Conservation (phyloP, 2,113 vertebrate genomes). For the Cheilinus undulatus region DNA sequence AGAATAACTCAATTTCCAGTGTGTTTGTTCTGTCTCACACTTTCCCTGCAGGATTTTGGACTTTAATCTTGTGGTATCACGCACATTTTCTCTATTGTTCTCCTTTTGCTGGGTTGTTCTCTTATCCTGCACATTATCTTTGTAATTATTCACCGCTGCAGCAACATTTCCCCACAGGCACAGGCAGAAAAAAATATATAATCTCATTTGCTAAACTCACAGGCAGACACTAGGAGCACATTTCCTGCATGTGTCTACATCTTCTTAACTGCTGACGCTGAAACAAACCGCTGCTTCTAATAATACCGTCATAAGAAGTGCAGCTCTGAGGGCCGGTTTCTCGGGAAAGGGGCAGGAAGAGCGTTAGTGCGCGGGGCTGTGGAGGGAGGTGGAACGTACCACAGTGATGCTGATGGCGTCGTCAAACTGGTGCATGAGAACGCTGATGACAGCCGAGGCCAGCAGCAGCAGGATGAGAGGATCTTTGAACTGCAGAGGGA, state of each 20-base stretch:
- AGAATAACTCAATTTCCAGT: background rate
- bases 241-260: background rate
- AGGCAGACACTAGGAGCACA: background rate
- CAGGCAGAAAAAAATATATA: background rate
- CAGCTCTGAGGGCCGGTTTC: background rate
- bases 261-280: background rate
- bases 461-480: slow-evolving; percentile 97
- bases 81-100: background rate
- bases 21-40: background rate
- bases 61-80: background rate
- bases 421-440: slow-evolving; percentile 98
- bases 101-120: background rate
- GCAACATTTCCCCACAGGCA: background rate
- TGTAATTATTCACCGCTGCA: background rate
- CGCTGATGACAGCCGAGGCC: slow-evolving; percentile 97
- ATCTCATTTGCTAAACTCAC: background rate
- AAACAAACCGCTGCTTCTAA: background rate
- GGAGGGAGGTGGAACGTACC: slow-evolving; percentile 79
- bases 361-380: background rate
- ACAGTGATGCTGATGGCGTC: slow-evolving; percentile 99
- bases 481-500: slow-evolving; percentile 93
- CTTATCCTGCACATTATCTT: background rate
- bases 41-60: background rate
- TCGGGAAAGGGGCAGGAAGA: background rate
- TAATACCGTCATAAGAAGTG: background rate